Conservation (phyloP, 2,113 vertebrate genomes). For the Harpagus bidentatus region DNA sequence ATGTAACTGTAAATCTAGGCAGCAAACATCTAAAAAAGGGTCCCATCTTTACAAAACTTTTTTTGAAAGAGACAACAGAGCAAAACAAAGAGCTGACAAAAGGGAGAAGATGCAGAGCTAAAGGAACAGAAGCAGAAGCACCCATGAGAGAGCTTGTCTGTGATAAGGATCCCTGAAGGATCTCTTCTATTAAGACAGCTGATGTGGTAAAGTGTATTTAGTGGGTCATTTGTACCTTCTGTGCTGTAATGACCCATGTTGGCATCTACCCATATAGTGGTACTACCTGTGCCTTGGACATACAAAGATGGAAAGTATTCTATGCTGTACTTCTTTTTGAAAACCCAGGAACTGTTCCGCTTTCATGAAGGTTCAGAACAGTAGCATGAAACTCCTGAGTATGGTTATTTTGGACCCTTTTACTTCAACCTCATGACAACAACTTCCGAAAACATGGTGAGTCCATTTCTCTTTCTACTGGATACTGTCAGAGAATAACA, state of each 20-base stretch:
- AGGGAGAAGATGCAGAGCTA: background rate
- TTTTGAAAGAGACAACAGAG: background rate
- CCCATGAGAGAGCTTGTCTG: background rate
- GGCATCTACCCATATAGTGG: background rate
- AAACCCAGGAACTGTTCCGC: background rate
- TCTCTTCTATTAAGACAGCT: background rate
- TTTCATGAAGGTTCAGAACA: background rate
- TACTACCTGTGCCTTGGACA: background rate
- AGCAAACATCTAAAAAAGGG: background rate
- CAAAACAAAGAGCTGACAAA: background rate
- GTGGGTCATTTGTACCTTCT: background rate
- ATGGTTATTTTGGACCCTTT: background rate
- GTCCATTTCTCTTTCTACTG: background rate
- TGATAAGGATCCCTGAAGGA: background rate
- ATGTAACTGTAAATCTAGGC: background rate
- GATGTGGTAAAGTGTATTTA: background rate
- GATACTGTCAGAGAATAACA: background rate
- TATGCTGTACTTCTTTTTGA: background rate
- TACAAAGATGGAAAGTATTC: background rate
- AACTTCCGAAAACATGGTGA: background rate
- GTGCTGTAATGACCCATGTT: rapidly evolving
- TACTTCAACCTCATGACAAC: background rate
- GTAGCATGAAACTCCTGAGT: background rate
- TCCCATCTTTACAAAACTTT: background rate
- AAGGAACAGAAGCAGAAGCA: background rate